phyloP scores from a whole-genome alignment of 2,113 vertebrate species.

The Cavia porcellus region DNA sequence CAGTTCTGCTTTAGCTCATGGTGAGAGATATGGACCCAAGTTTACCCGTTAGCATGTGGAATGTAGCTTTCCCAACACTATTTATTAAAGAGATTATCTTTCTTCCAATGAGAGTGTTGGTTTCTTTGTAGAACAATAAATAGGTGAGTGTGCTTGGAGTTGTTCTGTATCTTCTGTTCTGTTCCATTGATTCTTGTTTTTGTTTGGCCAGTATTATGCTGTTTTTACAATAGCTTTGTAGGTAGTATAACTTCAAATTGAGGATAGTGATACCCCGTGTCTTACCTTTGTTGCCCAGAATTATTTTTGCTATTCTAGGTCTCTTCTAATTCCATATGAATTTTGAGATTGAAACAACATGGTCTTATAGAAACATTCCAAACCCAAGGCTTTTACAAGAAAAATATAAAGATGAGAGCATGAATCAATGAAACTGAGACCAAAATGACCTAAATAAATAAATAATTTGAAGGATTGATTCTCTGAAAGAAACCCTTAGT shows the following conservation, averaged over 20 bases:
- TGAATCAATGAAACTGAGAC: neutral
- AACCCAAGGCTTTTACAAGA: neutral
- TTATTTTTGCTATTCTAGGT: neutral
- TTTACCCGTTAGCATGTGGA: neutral
- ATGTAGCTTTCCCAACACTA: neutral
- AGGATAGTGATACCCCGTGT: neutral
- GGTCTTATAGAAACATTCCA: neutral
- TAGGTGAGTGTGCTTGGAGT: neutral
- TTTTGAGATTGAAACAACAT: neutral
- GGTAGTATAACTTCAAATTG: neutral
- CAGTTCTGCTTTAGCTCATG: neutral
- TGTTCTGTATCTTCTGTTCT: neutral
- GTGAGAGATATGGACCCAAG: neutral
- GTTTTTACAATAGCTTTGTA: neutral
- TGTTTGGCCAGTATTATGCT: neutral
- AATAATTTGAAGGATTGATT: neutral
- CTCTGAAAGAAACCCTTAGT: neutral
- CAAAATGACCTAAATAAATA: neutral
- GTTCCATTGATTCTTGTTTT: neutral
- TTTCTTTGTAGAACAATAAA: neutral
- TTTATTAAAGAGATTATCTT: neutral
- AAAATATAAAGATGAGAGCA: neutral
- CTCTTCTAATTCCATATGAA: neutral
- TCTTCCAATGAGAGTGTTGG: neutral
- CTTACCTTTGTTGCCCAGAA: neutral